Evolutionary conservation across 2,113 vertebrate species (phyloP).

Genomic region (Morone chrysops): DNA sequence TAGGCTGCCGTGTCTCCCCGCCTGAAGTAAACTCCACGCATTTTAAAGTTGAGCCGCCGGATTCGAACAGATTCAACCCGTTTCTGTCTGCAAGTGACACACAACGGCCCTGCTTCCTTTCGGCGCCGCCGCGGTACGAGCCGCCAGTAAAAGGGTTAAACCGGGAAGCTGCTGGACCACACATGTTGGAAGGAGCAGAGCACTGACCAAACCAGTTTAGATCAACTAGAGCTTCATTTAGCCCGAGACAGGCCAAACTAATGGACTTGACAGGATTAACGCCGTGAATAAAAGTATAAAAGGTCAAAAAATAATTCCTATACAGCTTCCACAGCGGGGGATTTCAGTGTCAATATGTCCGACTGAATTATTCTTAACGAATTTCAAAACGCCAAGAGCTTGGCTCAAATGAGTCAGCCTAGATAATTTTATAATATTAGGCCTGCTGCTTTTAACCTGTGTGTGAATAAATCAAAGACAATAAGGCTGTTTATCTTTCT

Average conservation of each 20-base stretch:
- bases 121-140: not conserved
- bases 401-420: not conserved
- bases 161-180: conserved; percentile 45
- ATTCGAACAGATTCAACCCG: too few species aligned
- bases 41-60: too few species aligned
- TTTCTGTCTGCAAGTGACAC: not conserved
- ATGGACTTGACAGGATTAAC: conserved; percentile 60
- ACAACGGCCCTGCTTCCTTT: not conserved
- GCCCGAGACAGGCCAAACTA: conserved; percentile 56
- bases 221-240: conserved; percentile 38
- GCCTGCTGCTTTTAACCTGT: conserved; percentile 8
- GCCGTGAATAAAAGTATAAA: conserved; percentile 41
- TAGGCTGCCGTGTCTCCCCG: not conserved
- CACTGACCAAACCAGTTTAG: conserved; percentile 34
- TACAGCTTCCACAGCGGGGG: conserved; percentile 35
- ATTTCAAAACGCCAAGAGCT: conserved; percentile 36
- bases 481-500: not conserved
- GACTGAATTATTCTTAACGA: conserved; percentile 71
- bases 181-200: conserved; percentile 44
- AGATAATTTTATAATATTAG: not conserved
- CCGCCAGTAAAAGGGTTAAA: conserved; percentile 58
- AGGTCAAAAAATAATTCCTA: conserved; percentile 50
- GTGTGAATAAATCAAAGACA: conserved; percentile 2
- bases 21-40: too few species aligned
- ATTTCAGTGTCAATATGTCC: conserved; percentile 32